Conservation (phyloP, 2,888 invertebrate species). For the Actias luna region DNA sequence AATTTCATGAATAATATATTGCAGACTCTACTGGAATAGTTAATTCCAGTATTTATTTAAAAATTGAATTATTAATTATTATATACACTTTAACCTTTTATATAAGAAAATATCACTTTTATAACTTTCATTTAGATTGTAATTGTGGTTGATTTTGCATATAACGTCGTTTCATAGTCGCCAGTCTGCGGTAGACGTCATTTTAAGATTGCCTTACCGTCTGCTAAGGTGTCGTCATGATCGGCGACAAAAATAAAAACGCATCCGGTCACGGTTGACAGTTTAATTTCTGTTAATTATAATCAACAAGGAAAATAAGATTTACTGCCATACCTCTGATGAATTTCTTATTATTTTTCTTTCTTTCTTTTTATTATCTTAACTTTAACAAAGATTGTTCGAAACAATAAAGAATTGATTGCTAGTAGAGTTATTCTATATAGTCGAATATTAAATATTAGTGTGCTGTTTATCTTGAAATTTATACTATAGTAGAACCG, state of each 20-base stretch:
- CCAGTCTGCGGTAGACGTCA: not conserved
- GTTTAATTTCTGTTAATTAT: slow-evolving; percentile 21
- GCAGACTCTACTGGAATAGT: too few species aligned
- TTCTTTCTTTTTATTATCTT: too few species aligned
- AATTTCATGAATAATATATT: not conserved
- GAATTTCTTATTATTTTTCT: slow-evolving; percentile 27
- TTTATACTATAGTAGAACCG: too few species aligned
- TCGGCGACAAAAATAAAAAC: slow-evolving; percentile 45
- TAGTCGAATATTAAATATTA: too few species aligned
- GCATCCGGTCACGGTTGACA: slow-evolving; percentile 38
- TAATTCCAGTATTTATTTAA: too few species aligned
- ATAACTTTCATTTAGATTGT: not conserved
- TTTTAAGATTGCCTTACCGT: not conserved
- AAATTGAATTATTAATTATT: too few species aligned
- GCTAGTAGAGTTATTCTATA: too few species aligned
- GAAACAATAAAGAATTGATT: not conserved
- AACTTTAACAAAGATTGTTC: too few species aligned
- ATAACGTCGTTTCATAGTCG: not conserved
- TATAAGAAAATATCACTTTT: too few species aligned
- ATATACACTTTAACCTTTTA: too few species aligned
- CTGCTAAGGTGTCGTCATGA: not conserved
- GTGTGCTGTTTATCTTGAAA: too few species aligned
- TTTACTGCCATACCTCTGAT: slow-evolving; percentile 33
- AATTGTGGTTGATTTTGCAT: not conserved
- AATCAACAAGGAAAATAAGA: slow-evolving; percentile 41